Evolutionary conservation across 2,797 vertebrate genomes (phyloP), one percentile per base, ranked within the genome.

Genomic region (Centroberyx gerrardi): DNA sequence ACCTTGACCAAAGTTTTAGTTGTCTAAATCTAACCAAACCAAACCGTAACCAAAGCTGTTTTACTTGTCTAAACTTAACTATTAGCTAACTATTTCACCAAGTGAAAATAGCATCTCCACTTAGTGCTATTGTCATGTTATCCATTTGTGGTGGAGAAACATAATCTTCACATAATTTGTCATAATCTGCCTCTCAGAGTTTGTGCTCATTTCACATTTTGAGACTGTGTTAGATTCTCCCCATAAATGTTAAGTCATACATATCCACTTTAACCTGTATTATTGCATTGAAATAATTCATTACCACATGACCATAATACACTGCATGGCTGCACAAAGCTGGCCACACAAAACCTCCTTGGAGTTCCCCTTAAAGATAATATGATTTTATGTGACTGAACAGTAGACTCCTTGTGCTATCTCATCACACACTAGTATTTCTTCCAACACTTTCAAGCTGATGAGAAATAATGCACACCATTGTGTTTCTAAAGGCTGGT

Each of bases 281-380:
- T 17, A 17, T 10, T n/a, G 14, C 29, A 17, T 33, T 10, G n/a
- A 15, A 60, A 3, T 38, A 38, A 60, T 60, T 6, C 18, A 44
- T 27, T 12, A 22, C 17, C 58, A 44, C 59, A 61, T 42, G 59
- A 61, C 33, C 29, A 29, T 33, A 3, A 14, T 42, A 5, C 12
- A 42, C 22, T 44, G 9, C 18, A 44, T 28, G 38, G 18, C 5
- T 18, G 5, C 59, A 42, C 18, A 44, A 44, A 61, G 59, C 40
- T 44, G 40, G 38, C 12, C 59, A 36, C 9, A 36, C 36, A 61
- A 10, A 61, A 13, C 18, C 1, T 44, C n/a, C 38, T 9, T 44
- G 38, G 38, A 61, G 22, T 61, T 44, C 38, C 58, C 58, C 36
- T 42, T 42, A 18, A 61, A 42, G 36, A 61, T 42, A 40, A 61